Conservation (phyloP, 2,113 vertebrate genomes). For the Dromas ardeola region DNA sequence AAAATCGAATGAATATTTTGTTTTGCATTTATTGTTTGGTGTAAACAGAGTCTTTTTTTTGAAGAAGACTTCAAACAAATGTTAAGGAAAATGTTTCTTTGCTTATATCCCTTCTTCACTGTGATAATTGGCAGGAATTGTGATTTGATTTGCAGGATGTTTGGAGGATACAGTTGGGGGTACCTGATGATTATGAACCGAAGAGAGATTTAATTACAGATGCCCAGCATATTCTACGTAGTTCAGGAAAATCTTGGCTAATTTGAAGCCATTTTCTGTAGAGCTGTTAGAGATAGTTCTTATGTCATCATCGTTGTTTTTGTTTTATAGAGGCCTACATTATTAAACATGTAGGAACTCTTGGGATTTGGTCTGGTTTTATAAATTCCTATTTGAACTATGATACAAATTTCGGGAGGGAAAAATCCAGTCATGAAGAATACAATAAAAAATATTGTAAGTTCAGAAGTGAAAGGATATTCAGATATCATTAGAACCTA, state of each 20-base stretch:
- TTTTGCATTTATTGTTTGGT: not conserved
- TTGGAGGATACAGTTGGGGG: not conserved
- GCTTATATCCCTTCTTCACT: not conserved
- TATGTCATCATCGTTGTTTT: not conserved
- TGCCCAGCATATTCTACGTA: not conserved
- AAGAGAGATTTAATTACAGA: not conserved
- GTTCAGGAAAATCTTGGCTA: not conserved
- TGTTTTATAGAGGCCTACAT: not conserved
- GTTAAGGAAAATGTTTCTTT: not conserved
- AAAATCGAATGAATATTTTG: not conserved
- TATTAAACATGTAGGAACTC: not conserved
- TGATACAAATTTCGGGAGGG: not conserved
- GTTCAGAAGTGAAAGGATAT: not conserved
- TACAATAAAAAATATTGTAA: not conserved
- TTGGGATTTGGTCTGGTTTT: not conserved
- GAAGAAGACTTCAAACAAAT: not conserved
- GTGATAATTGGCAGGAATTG: not conserved
- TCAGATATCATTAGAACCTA: accelerated
- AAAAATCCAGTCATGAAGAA: not conserved
- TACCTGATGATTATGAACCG: not conserved
- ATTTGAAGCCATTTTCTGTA: not conserved
- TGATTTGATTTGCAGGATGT: not conserved
- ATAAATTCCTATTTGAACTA: not conserved
- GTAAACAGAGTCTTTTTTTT: not conserved
- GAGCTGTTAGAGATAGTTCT: not conserved